These are phyloP conservation scores for Pararge aegeria DNA, from an alignment of 1,140 invertebrate species.

Conservation along the genomic window DNA sequence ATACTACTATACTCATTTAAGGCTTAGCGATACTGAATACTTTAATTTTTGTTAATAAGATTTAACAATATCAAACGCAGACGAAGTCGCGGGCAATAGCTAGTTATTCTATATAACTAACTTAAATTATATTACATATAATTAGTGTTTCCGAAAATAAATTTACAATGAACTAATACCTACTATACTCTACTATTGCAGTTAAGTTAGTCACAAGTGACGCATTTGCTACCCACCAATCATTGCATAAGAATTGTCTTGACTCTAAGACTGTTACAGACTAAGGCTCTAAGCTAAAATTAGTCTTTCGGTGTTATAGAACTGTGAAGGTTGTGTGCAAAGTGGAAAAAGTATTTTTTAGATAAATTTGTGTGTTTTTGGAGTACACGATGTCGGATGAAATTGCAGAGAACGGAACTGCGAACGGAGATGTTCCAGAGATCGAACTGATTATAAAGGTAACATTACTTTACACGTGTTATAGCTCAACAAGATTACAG, in stretches of 20 bases:
- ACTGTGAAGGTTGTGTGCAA: slow-evolving; percentile 61
- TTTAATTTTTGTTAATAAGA: too few relatives aligned
- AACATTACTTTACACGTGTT: slow-evolving; percentile 50
- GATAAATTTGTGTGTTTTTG: slow-evolving; percentile 56
- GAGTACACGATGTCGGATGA: slow-evolving; percentile 78
- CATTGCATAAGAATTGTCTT: slow-evolving; percentile 12
- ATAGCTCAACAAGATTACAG: slow-evolving; percentile 38
- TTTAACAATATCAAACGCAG: too few relatives aligned
- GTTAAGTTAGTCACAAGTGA: slow-evolving; percentile 16
- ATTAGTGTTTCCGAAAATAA: too few relatives aligned
- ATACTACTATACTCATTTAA: too few relatives aligned
- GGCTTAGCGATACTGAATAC: too few relatives aligned
- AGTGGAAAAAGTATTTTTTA: slow-evolving; percentile 44
- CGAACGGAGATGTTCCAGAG: slow-evolving; percentile 86
- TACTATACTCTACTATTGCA: not conserved
- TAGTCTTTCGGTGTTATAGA: slow-evolving; percentile 48
- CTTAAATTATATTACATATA: too few relatives aligned
- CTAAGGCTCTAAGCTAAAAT: slow-evolving; percentile 45
- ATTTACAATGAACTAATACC: too few relatives aligned
- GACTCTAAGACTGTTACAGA: not conserved
- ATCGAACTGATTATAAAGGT: slow-evolving; percentile 92
- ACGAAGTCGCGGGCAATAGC: too few relatives aligned
- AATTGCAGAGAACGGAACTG: slow-evolving; percentile 81
- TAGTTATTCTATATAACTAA: too few relatives aligned
- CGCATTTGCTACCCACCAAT: slow-evolving; percentile 14